Percentiles rank a stretch among this genome's conserved stretches.
Conservation (phyloP, 1,140 invertebrate species). For the Ylistrum balloti region DNA sequence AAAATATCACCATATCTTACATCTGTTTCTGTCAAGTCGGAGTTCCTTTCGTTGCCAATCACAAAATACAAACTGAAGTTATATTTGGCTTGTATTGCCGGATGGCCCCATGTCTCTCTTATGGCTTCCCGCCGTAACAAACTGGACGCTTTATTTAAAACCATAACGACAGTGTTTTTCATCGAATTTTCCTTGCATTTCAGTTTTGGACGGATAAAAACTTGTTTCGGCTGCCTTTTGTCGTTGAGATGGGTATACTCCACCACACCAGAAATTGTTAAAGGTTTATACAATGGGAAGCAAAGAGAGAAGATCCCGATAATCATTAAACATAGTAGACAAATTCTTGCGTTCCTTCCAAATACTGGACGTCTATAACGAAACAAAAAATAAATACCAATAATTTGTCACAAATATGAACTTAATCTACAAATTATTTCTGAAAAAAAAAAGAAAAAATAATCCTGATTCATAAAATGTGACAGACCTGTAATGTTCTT, state of each 20-base stretch:
- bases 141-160: background rate
- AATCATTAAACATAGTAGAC: no score
- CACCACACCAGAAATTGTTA: background rate
- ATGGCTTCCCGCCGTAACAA: background rate
- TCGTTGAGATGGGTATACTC: background rate
- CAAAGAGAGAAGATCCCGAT: background rate
- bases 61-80: slow-evolving; percentile 5
- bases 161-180: background rate
- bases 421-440: no score
- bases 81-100: background rate
- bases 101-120: background rate
- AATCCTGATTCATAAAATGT: no score
- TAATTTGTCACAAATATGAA: no score
- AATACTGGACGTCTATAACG: background rate
- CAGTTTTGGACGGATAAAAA: background rate
- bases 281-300: background rate
- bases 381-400: background rate
- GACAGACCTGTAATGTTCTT: no score
- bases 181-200: background rate
- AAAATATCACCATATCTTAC: background rate
- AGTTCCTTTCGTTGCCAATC: background rate
- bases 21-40: background rate
- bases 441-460: no score
- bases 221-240: background rate
- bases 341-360: no score